These are phyloP conservation scores for Ochropacha duplaris DNA, from an alignment of 2,888 invertebrate genomes.

Conservation along the genomic window DNA sequence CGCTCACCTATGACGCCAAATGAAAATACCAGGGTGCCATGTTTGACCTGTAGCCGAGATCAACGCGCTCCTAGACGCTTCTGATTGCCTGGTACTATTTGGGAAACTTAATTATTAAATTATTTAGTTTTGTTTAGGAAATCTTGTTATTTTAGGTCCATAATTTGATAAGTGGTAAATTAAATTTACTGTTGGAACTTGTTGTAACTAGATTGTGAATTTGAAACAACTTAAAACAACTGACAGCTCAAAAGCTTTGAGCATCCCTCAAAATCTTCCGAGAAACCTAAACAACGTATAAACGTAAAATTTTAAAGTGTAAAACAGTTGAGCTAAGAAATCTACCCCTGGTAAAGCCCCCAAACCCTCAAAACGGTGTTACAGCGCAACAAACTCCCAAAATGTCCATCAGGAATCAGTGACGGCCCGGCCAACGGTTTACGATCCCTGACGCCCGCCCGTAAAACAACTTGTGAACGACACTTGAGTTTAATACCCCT, in stretches of 20 bases:
- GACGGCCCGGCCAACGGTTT: slow-evolving; percentile 63
- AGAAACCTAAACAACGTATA: slow-evolving; percentile 5
- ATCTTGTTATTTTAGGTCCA: too few relatives aligned
- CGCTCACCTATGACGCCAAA: slow-evolving; percentile 61
- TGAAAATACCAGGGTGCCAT: slow-evolving; percentile 55
- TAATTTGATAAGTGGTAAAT: too few relatives aligned
- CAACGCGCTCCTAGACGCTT: slow-evolving; percentile 21
- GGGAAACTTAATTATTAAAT: background rate
- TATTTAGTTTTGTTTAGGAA: background rate
- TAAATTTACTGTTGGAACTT: too few relatives aligned
- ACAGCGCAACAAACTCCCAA: slow-evolving; percentile 67
- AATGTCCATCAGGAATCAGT: slow-evolving; percentile 81
- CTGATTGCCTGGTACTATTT: slow-evolving; percentile 31
- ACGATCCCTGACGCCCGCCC: slow-evolving; percentile 66
- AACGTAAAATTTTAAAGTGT: slow-evolving; percentile 28
- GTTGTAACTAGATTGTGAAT: too few relatives aligned
- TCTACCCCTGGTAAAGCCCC: slow-evolving; percentile 39
- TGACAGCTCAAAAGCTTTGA: background rate
- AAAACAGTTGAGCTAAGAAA: slow-evolving; percentile 48
- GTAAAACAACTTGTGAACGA: slow-evolving; percentile 75
- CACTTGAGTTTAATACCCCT: slow-evolving; percentile 67
- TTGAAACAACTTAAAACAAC: background rate
- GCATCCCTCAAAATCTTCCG: background rate
- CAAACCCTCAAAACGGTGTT: slow-evolving; percentile 34
- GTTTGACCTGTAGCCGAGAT: slow-evolving; percentile 8